Evolutionary conservation across 23 tunicate genomes (phyloP), one percentile per base, ranked within the genome.

Genomic region (Clavelina lepadiformis): DNA sequence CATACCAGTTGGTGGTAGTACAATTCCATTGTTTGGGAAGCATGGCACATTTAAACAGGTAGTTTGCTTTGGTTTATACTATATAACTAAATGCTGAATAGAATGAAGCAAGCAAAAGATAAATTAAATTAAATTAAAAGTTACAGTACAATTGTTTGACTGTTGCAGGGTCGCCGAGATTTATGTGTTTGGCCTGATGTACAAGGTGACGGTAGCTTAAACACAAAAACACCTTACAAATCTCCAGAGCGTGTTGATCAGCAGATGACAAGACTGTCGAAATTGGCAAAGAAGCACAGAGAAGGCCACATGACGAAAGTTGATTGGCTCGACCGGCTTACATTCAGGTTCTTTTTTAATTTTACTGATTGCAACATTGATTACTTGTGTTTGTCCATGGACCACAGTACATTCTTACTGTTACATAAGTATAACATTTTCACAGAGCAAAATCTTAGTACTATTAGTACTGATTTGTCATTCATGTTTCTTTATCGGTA

Each of bases 271-370:
- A 77, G 95, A 38, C 71, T 94, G 3, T 59, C 84, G 0, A 89
- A 89, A 35, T 77, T 94, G 21, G 73, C 73, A 46, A 89, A 94
- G 51, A 93, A 94, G 38, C 89, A 75, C 66, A 69, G 77, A 38
- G 95, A 86, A 67, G 88, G 94, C 38, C 91, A 80, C 74, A 94
- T 86, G 83, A 67, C 95, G 19, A 77, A 78, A 51, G 88, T 94
- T 32, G 99, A 94, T 52, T 94, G 99, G 99, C 76, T 94, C 33
- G 95, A 94, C 45, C 58, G 91, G 19, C 74, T 86, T 8, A 80
- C 81, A 0, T 89, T 89, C 55, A 75, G 83, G 96, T 88, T 53
- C 0, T 19, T n/a, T 0, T 41, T 27, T 61, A 0, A 15, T 61
- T 41, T 41, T 41, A 41, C 49, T 11, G 49, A 11, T 41, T 41